phyloP scores from a whole-genome alignment of 2,113 vertebrate genomes.

The Tringa solitaria region DNA sequence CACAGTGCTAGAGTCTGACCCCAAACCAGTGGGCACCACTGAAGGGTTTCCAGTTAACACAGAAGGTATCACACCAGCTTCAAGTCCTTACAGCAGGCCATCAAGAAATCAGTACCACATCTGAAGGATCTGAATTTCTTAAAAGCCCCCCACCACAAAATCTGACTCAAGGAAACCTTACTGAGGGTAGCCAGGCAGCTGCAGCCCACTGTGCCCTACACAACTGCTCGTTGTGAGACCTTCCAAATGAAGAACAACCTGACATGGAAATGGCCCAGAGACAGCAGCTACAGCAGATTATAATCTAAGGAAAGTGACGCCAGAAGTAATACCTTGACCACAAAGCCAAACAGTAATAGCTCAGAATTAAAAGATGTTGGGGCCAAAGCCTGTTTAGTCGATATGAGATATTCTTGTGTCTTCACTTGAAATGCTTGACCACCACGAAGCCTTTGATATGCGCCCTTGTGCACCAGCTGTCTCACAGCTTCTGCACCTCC shows the following conservation, averaged over 20 bases:
- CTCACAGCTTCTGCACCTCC: not conserved
- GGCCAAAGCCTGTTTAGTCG: rapidly evolving
- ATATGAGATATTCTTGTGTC: not conserved
- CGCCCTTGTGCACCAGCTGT: rapidly evolving
- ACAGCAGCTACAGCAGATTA: not conserved
- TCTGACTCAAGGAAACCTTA: rapidly evolving
- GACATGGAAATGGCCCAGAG: not conserved
- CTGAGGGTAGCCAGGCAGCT: not conserved
- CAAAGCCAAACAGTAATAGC: not conserved
- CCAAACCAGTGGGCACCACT: rapidly evolving
- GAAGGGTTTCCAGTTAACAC: not conserved
- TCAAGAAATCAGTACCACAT: not conserved
- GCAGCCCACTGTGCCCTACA: not conserved
- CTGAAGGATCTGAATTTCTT: not conserved
- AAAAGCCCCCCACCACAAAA: not conserved
- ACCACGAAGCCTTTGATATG: rapidly evolving
- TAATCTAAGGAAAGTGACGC: not conserved
- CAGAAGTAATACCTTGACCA: not conserved
- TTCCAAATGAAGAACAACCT: not conserved
- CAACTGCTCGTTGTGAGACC: not conserved
- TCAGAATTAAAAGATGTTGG: not conserved
- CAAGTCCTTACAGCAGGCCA: not conserved
- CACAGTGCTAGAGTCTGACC: rapidly evolving
- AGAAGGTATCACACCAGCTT: rapidly evolving
- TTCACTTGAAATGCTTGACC: not conserved